These are phyloP conservation scores for Saimiri boliviensis DNA, from an alignment of 2,113 vertebrate genomes.

Conservation along the genomic window DNA sequence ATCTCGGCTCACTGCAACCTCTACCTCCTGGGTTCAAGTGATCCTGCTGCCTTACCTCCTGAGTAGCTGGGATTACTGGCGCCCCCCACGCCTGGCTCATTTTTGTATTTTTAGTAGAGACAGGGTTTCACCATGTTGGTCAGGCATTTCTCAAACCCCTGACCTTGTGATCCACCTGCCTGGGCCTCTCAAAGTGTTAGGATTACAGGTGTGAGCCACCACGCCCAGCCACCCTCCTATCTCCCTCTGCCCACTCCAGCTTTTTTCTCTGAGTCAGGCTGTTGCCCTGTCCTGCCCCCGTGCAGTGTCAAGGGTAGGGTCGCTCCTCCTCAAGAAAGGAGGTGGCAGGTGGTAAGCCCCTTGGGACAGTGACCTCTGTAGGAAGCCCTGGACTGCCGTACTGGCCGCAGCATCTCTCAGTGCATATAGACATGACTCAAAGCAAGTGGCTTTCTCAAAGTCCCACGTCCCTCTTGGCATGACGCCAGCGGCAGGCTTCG, in stretches of 20 bases:
- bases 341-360: background rate
- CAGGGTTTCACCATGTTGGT: too few species aligned
- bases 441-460: background rate
- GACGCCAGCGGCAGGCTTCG: background rate
- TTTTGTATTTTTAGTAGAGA: too few species aligned
- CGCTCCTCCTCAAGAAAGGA: background rate
- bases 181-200: too few species aligned
- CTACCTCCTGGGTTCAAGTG: too few species aligned
- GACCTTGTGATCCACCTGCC: too few species aligned
- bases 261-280: background rate
- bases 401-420: fast-evolving
- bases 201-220: too few species aligned
- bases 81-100: too few species aligned
- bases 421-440: background rate
- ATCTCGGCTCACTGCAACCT: too few species aligned
- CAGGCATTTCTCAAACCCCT: too few species aligned
- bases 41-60: too few species aligned
- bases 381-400: background rate
- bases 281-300: background rate
- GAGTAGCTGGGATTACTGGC: too few species aligned
- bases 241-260: background rate
- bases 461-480: fast-evolving
- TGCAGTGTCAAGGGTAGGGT: background rate
- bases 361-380: background rate
- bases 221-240: background rate